These are phyloP conservation scores for Rhyzopertha dominica DNA, from an alignment of 1,140 invertebrate genomes.

Conservation along the genomic window DNA sequence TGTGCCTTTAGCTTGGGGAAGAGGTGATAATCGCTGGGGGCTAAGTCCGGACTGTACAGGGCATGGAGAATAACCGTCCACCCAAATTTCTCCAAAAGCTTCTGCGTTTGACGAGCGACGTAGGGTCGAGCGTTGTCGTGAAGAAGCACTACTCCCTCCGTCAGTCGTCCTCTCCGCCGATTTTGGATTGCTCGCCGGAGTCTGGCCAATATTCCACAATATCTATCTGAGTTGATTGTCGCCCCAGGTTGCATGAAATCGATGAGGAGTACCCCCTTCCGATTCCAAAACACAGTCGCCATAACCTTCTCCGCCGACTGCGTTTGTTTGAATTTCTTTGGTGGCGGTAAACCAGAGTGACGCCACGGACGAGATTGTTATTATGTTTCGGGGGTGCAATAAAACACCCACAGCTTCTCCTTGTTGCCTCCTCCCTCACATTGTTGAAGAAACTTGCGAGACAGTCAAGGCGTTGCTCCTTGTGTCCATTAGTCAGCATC, in stretches of 20 bases:
- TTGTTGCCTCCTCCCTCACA: too few species aligned
- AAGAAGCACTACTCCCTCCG: not conserved
- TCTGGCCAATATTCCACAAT: too few species aligned
- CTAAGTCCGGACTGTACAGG: too few species aligned
- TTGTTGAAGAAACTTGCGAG: too few species aligned
- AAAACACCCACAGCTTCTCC: too few species aligned
- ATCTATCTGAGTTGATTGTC: too few species aligned
- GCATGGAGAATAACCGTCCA: too few species aligned
- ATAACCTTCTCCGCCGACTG: not conserved
- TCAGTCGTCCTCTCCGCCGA: constrained; percentile 22
- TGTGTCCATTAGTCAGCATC: too few species aligned
- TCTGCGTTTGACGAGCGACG: not conserved
- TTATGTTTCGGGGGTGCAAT: too few species aligned
- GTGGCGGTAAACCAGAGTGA: not conserved
- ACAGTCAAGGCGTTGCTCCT: too few species aligned
- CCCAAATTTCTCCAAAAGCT: constrained; percentile 9
- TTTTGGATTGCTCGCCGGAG: too few species aligned
- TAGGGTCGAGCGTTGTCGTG: not conserved
- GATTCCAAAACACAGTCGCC: not conserved
- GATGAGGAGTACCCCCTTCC: constrained; percentile 1
- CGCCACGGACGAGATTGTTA: not conserved
- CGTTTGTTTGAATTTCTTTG: not conserved
- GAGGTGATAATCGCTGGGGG: too few species aligned
- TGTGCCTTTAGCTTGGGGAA: constrained; percentile 10
- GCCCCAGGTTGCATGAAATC: not conserved